Percentiles rank a stretch among this genome's conserved stretches.
Conservation (phyloP, 2,113 vertebrate species). For the Sterrhoptilus dennistouni region DNA sequence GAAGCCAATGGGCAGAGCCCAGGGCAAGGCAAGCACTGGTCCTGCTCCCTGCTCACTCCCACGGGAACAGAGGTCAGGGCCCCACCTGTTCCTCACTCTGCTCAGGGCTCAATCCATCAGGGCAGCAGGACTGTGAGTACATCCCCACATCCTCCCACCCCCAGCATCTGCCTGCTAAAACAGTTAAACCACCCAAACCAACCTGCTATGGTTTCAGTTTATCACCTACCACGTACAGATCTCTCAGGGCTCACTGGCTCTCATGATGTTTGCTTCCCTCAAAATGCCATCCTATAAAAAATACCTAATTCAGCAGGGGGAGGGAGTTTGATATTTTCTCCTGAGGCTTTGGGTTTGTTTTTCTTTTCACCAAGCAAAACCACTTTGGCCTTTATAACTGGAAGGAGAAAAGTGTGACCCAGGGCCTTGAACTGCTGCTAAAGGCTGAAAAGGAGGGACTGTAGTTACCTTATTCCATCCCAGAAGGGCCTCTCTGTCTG, state of each 20-base stretch:
- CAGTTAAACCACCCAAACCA: not conserved
- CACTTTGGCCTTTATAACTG: not conserved
- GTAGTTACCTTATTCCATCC: not conserved
- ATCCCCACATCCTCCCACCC: not conserved
- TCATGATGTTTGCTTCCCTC: not conserved
- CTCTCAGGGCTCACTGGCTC: not conserved
- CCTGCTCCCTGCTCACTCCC: not conserved
- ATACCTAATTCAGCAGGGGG: not conserved
- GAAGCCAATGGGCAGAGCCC: not conserved
- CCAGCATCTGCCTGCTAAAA: not conserved
- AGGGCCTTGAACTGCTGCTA: not conserved
- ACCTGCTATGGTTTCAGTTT: not conserved
- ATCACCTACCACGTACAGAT: rapidly evolving
- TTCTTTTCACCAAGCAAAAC: not conserved
- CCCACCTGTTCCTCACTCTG: not conserved
- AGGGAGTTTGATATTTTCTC: not conserved
- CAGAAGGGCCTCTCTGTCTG: not conserved
- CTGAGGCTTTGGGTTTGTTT: not conserved
- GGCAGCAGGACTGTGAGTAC: not conserved
- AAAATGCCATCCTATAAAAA: not conserved
- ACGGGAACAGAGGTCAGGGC: rapidly evolving
- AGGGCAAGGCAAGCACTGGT: not conserved
- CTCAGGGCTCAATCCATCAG: rapidly evolving
- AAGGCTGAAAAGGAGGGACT: not conserved
- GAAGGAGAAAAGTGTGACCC: not conserved